These are phyloP conservation scores for Balaeniceps rex DNA, from an alignment of 2,113 vertebrate genomes.

Conservation along the genomic window DNA sequence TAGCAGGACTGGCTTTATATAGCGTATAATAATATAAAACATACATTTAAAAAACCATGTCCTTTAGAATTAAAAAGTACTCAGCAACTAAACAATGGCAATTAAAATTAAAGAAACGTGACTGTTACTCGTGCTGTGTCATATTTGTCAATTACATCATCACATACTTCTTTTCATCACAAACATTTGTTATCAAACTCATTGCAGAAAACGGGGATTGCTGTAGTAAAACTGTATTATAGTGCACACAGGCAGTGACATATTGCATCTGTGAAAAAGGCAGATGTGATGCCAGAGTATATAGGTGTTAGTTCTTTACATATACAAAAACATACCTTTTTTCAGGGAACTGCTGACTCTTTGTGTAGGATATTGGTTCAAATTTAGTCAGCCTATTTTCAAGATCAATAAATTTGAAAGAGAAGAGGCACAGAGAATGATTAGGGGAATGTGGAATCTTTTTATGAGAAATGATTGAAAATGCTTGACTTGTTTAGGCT, in stretches of 20 bases:
- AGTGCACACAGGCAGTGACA: background rate
- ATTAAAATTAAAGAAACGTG: background rate
- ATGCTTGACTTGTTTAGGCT: background rate
- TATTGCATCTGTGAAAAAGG: background rate
- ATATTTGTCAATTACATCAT: background rate
- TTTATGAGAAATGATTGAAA: background rate
- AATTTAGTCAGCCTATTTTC: background rate
- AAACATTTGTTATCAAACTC: background rate
- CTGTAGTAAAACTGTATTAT: background rate
- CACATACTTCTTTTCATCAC: background rate
- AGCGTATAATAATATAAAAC: background rate
- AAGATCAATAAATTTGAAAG: background rate
- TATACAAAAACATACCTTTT: background rate
- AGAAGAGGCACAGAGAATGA: background rate
- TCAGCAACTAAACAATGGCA: background rate
- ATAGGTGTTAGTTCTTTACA: background rate
- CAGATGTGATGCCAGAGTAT: background rate
- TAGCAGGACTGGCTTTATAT: background rate
- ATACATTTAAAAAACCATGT: fast-evolving
- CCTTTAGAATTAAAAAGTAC: background rate
- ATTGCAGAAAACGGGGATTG: background rate
- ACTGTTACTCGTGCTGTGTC: background rate
- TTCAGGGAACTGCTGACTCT: background rate
- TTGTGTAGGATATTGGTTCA: background rate
- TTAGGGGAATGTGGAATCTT: background rate